Evolutionary conservation across 2,797 vertebrate species (phyloP).

Genomic region (Thalassophryne amazonica): DNA sequence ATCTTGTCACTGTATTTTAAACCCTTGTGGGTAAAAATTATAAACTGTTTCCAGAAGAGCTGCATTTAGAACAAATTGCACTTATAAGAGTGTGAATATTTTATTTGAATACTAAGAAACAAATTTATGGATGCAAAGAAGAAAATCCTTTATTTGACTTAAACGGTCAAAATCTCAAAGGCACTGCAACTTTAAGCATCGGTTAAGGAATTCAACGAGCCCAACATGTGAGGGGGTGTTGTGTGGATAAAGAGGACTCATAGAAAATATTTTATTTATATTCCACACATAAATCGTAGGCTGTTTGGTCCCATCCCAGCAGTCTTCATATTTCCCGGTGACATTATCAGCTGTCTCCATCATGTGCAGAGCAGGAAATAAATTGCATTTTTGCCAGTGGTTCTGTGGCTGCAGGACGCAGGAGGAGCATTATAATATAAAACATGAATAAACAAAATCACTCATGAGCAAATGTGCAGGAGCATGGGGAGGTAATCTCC

Average conservation of each 20-base stretch:
- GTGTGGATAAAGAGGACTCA: conserved; percentile 43
- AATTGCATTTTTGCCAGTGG: conserved; percentile 81
- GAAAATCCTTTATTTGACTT: too few species aligned
- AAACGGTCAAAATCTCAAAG: too few species aligned
- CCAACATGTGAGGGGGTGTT: conserved; percentile 32
- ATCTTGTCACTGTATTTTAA: too few species aligned
- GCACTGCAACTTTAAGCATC: conserved; percentile 1
- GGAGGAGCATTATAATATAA: conserved; percentile 82
- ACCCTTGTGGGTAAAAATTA: too few species aligned
- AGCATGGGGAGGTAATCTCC: conserved; percentile 82
- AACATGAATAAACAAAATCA: conserved; percentile 87
- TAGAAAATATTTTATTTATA: conserved; percentile 82
- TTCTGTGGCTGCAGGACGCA: conserved; percentile 73
- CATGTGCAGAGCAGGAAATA: conserved; percentile 78
- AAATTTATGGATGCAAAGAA: too few species aligned
- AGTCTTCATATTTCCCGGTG: conserved; percentile 81
- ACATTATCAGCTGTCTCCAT: conserved; percentile 83
- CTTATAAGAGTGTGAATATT: too few species aligned
- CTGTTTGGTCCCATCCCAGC: conserved; percentile 79
- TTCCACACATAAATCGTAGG: conserved; percentile 83
- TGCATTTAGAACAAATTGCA: too few species aligned
- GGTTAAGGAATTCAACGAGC: conserved; percentile 41
- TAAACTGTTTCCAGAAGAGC: too few species aligned
- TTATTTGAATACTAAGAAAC: too few species aligned
- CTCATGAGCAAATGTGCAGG: conserved; percentile 82